Evolutionary conservation across 2,797 vertebrate genomes (phyloP).

Genomic region (Sebastes wilsoni): DNA sequence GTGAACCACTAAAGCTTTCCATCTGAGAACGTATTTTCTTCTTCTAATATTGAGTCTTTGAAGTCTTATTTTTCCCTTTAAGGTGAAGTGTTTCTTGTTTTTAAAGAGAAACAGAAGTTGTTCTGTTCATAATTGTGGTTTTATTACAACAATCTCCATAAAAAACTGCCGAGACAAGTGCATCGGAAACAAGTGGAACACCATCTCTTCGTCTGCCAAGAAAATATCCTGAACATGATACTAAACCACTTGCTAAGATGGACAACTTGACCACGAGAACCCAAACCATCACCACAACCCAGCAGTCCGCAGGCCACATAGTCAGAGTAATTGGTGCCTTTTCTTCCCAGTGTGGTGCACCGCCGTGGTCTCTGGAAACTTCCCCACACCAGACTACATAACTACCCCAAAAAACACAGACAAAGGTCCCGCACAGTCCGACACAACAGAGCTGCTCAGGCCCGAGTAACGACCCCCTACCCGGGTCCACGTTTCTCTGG

Average conservation of each 20-base stretch:
- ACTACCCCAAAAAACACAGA: conserved; percentile 70
- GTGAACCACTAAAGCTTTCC: neutral
- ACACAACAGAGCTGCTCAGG: conserved; percentile 77
- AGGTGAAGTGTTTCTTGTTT: neutral
- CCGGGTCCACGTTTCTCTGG: conserved; percentile 72
- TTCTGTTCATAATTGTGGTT: neutral
- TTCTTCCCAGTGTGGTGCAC: conserved; percentile 76
- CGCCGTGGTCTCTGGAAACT: conserved; percentile 73
- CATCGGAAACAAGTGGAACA: conserved; percentile 51
- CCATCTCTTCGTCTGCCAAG: conserved; percentile 26
- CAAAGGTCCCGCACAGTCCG: conserved; percentile 70
- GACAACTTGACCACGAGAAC: conserved; percentile 52
- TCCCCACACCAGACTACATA: conserved; percentile 72
- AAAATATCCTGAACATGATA: conserved; percentile 44
- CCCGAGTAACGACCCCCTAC: conserved; percentile 83
- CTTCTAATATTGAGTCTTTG: neutral
- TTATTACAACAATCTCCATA: neutral
- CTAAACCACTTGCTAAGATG: conserved; percentile 44
- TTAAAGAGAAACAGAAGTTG: neutral
- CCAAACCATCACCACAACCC: conserved; percentile 68
- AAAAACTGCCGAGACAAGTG: conserved; percentile 53
- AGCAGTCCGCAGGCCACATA: conserved; percentile 75
- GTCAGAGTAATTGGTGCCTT: conserved; percentile 67
- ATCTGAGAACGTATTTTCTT: neutral
- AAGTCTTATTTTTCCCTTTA: neutral